phyloP scores from a whole-genome alignment of 2,113 vertebrate genomes.

The Hirundichthys speculiger region DNA sequence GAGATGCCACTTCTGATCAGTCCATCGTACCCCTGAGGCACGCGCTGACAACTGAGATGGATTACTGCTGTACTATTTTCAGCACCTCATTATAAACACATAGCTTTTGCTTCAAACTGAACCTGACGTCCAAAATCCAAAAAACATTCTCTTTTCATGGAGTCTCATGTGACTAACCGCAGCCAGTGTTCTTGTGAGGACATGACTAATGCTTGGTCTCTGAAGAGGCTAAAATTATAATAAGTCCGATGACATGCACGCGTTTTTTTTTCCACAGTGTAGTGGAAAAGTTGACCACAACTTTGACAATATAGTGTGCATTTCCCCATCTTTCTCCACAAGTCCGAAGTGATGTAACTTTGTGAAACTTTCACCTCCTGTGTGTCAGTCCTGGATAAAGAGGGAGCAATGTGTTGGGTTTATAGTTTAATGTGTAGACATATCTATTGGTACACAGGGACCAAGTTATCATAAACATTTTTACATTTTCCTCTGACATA shows the following conservation, averaged over 20 bases:
- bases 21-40: constrained; percentile 15
- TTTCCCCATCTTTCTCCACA: not conserved
- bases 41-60: constrained; percentile 2
- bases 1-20: constrained; percentile 21
- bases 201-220: constrained; percentile 7
- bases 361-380: not conserved
- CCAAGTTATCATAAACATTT: too few relatives aligned
- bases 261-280: constrained; percentile 1
- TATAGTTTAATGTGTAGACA: too few relatives aligned
- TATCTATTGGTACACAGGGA: too few relatives aligned
- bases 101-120: not conserved
- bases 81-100: constrained; percentile 10
- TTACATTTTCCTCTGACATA: too few relatives aligned
- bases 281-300: constrained; percentile 12
- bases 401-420: too few relatives aligned
- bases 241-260: constrained; percentile 12
- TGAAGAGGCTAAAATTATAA: not conserved
- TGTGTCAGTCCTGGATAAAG: not conserved
- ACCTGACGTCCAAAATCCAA: not conserved
- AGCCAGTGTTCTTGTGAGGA: not conserved
- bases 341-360: not conserved
- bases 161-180: not conserved
- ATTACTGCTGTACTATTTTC: constrained; percentile 19
- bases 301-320: constrained; percentile 1
- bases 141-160: not conserved